Evolutionary conservation across 2,797 vertebrate species (phyloP), one percentile per base, ranked within the genome.

Genomic region (Cuculus canorus): DNA sequence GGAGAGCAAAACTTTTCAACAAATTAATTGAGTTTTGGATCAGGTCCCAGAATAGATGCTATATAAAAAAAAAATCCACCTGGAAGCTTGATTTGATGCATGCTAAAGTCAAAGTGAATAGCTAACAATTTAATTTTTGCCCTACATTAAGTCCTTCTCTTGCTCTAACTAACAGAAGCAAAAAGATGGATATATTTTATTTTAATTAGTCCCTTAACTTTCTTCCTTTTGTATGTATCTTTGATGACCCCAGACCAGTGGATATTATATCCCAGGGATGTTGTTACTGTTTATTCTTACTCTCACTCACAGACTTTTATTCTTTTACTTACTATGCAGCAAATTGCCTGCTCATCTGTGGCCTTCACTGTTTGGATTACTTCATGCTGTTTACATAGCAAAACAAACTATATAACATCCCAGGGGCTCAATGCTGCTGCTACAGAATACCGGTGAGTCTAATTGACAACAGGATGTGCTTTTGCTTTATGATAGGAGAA

Each of bases 341-440:
- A 95, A 59, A 90, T 68, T 82, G 90, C 71, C 88, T 95, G 83
- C 76, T 96, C 95, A 88, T 95, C 88, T 52, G 71, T 92, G 83
- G 90, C 78, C 75, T 75, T 77, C 77, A 2, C 81, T 94, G 86
- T 57, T 90, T 80, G 83, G 73, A 86, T 94, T 90, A 35, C 90
- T 94, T 91, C 90, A 82, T 69, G 86, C 50, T 96, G 92, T 96
- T 96, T 96, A 95, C 92, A 71, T 21, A 90, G 86, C 88, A 94
- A 92, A 95, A 87, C 92, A 96, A 95, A 93, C 85, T 79, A 21
- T 92, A 57, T 47, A 86, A 35, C 73, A 71, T 96, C 95, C 91
- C 95, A 84, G 81, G 90, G 90, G 83, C 89, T 86, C 90, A 95
- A 10, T 93, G 86, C 88, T 87, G 80, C 73, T 84, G 75, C 81